phyloP scores from a whole-genome alignment of 1,140 invertebrate species.

The Calosoma granatense region DNA sequence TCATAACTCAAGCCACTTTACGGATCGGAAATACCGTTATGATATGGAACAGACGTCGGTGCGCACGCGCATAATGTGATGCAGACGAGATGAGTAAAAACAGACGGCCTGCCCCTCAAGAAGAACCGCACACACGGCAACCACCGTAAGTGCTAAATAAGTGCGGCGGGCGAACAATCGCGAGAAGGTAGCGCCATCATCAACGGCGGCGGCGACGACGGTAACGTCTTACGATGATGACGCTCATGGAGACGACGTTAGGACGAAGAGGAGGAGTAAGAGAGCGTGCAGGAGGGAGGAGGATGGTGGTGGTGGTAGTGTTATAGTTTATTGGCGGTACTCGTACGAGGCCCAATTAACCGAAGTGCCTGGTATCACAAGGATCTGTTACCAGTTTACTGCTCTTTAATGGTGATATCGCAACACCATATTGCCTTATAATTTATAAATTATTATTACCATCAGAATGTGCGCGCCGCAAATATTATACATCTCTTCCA shows the following conservation, averaged over 20 bases:
- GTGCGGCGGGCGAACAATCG: background rate
- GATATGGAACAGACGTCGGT: background rate
- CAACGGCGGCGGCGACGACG: background rate
- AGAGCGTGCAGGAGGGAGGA: background rate
- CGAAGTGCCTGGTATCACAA: conserved; percentile 1
- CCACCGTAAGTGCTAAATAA: background rate
- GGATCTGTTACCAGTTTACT: background rate
- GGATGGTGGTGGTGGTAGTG: background rate
- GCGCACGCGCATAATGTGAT: background rate
- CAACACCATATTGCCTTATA: conserved; percentile 4
- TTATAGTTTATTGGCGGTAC: background rate
- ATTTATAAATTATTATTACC: conserved; percentile 9
- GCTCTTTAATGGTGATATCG: conserved; percentile 1
- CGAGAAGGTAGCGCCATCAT: too few relatives aligned
- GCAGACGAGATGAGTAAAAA: background rate
- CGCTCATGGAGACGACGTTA: too few relatives aligned
- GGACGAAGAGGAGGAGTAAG: too few relatives aligned
- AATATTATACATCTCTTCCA: background rate
- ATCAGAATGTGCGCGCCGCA: background rate
- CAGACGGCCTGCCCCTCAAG: too few relatives aligned
- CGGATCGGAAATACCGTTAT: background rate
- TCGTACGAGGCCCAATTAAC: background rate
- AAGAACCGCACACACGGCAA: background rate
- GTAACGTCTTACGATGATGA: too few relatives aligned
- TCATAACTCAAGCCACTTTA: background rate